Conservation (phyloP, 2,797 vertebrate genomes). For the Falco columbarius region DNA sequence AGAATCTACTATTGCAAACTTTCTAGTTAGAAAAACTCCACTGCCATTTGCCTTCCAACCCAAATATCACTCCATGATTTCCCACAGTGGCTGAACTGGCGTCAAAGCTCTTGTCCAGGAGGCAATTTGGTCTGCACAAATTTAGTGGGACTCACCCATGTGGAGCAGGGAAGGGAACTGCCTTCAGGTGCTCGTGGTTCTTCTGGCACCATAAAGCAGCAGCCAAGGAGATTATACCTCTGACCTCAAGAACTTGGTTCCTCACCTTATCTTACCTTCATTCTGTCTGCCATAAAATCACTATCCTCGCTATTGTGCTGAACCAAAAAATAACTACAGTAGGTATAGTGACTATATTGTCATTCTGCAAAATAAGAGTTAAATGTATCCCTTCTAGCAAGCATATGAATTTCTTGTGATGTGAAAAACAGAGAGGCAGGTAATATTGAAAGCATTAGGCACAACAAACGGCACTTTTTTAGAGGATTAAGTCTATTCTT, state of each 20-base stretch:
- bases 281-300: background rate
- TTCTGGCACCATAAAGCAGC: background rate
- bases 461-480: conserved; percentile 10
- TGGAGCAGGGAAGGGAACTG: background rate
- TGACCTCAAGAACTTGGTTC: background rate
- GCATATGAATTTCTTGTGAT: background rate
- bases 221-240: background rate
- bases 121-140: background rate
- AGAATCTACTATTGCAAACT: conserved; percentile 5
- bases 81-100: background rate
- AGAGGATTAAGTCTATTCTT: conserved; percentile 48
- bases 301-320: background rate
- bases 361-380: background rate
- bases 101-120: background rate
- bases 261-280: background rate
- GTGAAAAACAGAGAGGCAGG: background rate
- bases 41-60: background rate
- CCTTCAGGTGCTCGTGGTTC: background rate
- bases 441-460: conserved; percentile 1
- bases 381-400: background rate
- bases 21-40: background rate
- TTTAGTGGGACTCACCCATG: background rate
- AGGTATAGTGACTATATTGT: background rate
- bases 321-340: background rate
- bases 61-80: background rate